These are phyloP conservation scores for Rhingia rostrata DNA, from an alignment of 2,888 invertebrate genomes.

Conservation along the genomic window DNA sequence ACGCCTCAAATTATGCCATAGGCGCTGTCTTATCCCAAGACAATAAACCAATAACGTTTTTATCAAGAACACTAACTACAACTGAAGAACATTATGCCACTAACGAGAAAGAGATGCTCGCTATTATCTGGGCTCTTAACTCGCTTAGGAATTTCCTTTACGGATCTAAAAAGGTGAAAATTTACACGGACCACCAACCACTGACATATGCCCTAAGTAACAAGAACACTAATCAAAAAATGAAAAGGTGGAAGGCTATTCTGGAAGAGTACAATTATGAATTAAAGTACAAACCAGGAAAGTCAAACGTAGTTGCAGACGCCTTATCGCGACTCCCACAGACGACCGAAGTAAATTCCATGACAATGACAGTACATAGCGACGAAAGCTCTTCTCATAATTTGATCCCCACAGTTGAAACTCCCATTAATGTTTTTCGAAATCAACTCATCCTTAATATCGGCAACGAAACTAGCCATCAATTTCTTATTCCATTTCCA, in stretches of 20 bases:
- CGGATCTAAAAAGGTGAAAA: conserved; percentile 3
- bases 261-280: conserved; percentile 9
- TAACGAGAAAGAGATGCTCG: no score
- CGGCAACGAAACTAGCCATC: no score
- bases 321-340: no score
- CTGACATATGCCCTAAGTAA: conserved; percentile 19
- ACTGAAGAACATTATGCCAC: no score
- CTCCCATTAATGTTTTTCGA: conserved; percentile 22
- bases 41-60: no score
- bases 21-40: not conserved
- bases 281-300: not conserved
- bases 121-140: no score
- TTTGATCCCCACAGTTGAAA: conserved; percentile 15
- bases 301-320: no score
- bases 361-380: conserved; percentile 15
- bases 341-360: no score
- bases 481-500: no score
- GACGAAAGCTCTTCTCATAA: conserved; percentile 37
- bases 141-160: conserved; percentile 9
- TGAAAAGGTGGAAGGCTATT: not conserved
- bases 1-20: conserved; percentile 45
- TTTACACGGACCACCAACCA: conserved; percentile 1
- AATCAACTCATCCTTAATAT: conserved; percentile 36
- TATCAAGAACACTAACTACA: no score
- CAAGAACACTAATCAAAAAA: conserved; percentile 8